These are phyloP conservation scores for Callimico goeldii DNA, from an alignment of 2,797 vertebrate genomes.

Conservation along the genomic window DNA sequence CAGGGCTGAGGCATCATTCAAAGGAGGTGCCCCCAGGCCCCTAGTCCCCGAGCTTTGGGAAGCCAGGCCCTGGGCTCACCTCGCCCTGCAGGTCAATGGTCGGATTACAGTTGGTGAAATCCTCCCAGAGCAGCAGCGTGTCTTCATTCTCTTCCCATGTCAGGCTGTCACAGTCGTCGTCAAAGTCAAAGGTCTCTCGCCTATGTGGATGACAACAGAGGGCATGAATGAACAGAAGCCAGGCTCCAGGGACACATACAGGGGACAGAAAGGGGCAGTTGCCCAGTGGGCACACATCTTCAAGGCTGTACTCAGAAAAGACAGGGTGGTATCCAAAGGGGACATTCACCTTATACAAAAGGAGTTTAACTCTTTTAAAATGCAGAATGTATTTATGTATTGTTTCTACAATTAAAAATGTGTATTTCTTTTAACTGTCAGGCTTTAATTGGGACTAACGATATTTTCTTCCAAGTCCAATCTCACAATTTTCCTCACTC, in stretches of 20 bases:
- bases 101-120: constrained; percentile 96
- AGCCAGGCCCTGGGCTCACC: constrained; percentile 65
- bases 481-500: neutral
- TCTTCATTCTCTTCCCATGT: constrained; percentile 99
- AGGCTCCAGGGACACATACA: neutral
- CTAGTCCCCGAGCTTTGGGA: rapidly evolving
- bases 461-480: neutral
- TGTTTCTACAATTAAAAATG: neutral
- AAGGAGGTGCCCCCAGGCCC: neutral
- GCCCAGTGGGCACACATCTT: rapidly evolving
- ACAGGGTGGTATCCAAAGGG: neutral
- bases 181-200: constrained; percentile 96
- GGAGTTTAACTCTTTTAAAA: neutral
- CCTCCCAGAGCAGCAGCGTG: constrained; percentile 96
- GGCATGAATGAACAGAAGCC: neutral
- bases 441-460: neutral
- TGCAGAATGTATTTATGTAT: neutral
- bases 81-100: constrained; percentile 86
- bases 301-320: neutral
- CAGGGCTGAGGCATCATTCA: rapidly evolving
- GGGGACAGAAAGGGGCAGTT: neutral
- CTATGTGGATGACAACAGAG: constrained; percentile 81
- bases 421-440: neutral
- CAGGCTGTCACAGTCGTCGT: constrained; percentile 98
- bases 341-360: neutral